Percentiles rank a stretch among this genome's conserved stretches.
Evolutionary conservation across 1,140 invertebrate genomes (phyloP).

Genomic region (Euwallacea similis): DNA sequence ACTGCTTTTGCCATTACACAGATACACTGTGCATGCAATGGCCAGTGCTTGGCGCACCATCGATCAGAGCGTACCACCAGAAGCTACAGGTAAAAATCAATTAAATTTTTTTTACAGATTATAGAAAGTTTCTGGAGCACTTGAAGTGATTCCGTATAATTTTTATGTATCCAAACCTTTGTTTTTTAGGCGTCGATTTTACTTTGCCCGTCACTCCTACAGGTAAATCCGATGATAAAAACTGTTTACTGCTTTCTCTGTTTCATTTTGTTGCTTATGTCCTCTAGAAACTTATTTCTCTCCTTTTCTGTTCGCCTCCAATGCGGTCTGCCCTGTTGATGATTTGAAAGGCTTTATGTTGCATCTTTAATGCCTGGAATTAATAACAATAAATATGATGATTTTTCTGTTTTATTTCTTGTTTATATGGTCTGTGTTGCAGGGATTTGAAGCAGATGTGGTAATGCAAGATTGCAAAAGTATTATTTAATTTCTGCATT

Average conservation of each 20-base stretch:
- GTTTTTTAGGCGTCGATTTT: slow-evolving; percentile 12
- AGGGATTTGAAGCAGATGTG: too few relatives aligned
- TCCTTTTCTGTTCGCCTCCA: not conserved
- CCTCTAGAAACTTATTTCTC: not conserved
- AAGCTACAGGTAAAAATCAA: slow-evolving; percentile 54
- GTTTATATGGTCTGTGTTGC: too few relatives aligned
- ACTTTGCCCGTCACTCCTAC: not conserved
- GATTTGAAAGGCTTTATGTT: too few relatives aligned
- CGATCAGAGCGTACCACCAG: slow-evolving; percentile 56
- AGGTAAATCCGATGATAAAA: slow-evolving; percentile 8
- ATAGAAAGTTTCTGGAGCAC: not conserved
- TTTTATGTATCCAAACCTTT: not conserved
- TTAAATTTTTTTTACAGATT: not conserved
- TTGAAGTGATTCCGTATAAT: too few relatives aligned
- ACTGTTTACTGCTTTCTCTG: not conserved
- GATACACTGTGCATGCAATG: slow-evolving; percentile 71
- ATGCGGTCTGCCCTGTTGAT: too few relatives aligned
- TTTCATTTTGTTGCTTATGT: not conserved
- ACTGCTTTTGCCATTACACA: slow-evolving; percentile 74
- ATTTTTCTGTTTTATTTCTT: too few relatives aligned
- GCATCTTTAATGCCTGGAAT: too few relatives aligned
- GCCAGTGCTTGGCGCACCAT: slow-evolving; percentile 74
- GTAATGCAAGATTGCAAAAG: too few relatives aligned
- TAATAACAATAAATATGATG: too few relatives aligned
- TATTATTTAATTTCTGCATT: too few relatives aligned